Conservation (phyloP, 2,797 vertebrate species). For the Anisognathus igniventris region DNA sequence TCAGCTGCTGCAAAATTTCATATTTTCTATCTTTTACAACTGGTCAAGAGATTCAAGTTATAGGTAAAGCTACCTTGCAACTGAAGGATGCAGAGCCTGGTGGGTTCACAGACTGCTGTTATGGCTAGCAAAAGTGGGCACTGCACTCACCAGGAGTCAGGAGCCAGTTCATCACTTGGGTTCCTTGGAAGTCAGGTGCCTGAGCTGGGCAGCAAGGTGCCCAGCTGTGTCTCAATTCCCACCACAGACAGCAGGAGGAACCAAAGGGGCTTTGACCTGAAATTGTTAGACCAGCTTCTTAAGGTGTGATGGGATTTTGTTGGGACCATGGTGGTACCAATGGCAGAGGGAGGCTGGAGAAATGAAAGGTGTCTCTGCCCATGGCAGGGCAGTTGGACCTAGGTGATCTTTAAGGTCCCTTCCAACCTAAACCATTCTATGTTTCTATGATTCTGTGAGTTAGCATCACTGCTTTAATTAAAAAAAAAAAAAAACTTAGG, state of each 20-base stretch:
- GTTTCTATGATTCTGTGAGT: not conserved
- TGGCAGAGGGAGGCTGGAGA: not conserved
- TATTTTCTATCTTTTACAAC: not conserved
- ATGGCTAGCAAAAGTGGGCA: not conserved
- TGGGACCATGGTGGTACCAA: fast-evolving
- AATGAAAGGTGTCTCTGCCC: not conserved
- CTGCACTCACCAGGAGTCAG: not conserved
- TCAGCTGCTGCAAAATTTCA: not conserved
- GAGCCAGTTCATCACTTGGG: not conserved
- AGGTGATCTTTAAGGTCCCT: not conserved
- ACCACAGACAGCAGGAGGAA: not conserved
- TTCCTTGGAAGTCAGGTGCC: not conserved
- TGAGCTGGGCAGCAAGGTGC: not conserved
- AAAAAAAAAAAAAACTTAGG: not conserved
- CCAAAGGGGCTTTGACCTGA: not conserved
- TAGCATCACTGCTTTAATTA: not conserved
- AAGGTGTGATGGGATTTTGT: not conserved
- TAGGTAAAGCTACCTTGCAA: not conserved
- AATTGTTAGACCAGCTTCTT: not conserved
- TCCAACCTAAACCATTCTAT: not conserved
- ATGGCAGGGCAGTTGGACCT: not conserved
- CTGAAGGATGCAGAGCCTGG: not conserved
- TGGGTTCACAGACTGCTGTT: not conserved
- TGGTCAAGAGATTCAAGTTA: not conserved
- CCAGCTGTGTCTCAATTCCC: not conserved